Base-by-base conservation (phyloP, 2,113 vertebrate genomes). In the Mormyrus iriodes region DNA sequence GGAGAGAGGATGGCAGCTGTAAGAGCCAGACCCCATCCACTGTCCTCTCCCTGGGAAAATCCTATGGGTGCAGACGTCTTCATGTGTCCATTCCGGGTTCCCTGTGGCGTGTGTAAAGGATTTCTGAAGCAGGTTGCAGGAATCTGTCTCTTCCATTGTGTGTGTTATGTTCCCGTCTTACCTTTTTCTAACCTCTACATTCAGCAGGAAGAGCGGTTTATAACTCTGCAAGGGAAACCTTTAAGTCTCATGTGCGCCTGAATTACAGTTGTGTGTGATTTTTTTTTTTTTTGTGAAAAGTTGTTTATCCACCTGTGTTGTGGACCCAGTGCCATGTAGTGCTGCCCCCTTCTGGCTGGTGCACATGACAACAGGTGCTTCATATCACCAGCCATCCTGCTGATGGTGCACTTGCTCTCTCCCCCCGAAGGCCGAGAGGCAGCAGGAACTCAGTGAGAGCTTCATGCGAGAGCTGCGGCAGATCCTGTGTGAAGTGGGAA, bases 171-270 rank as follows among this genome's bases (percentile, higher is more conserved):
- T 69, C 52, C 13, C 7, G 24, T 61, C 58, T 96, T 94, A 95
- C 94, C 94, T 94, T 92, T 91, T 93, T 93, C 93, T 95, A 95
- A 95, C 95, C 95, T 95, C 92, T 92, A 92, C 93, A 95, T 95
- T 94, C 90, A 91, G 93, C 92, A 94, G 94, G 93, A 93, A 95
- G 94, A 94, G 93, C 93, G 92, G 93, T 61, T 73, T 1, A 0
- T 35, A 13, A 27, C n/a, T n/a, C 27, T 69, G n/a, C 12, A 31
- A 69, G 27, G 27, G 65, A 46, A 84, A 49, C 46, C 21, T 46
- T 48, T 46, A 83, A 24, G 17, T 24, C 3, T 46, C n/a, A 61
- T 61, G 24, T n/a, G 24, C n/a, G 83, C 9, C 31, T 48, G 10
- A 46, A 12, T 85, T 85, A 49, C 9, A 84, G 19, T 48, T 21